These are phyloP conservation scores for Vireo altiloquus DNA, from an alignment of 2,113 vertebrate genomes.

Conservation along the genomic window DNA sequence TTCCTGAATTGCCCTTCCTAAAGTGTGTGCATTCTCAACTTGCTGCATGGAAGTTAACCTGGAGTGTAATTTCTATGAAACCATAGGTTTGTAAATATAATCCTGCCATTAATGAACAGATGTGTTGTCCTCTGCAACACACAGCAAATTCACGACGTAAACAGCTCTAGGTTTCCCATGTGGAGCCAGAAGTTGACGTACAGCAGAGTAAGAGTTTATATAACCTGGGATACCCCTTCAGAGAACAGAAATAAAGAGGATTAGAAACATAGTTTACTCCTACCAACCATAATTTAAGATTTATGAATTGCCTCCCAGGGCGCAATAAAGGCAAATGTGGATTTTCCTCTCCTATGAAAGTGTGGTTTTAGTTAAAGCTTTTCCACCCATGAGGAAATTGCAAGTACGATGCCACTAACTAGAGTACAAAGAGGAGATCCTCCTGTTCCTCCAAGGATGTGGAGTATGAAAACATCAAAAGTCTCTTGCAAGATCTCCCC, in stretches of 20 bases:
- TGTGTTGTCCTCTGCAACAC: neutral
- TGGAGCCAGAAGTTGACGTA: neutral
- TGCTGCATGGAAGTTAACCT: neutral
- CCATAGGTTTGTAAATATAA: neutral
- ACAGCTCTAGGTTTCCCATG: neutral
- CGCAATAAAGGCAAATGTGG: neutral
- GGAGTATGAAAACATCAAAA: neutral
- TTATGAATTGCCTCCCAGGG: neutral
- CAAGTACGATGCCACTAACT: fast-evolving
- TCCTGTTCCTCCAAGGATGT: neutral
- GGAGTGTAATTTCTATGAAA: neutral
- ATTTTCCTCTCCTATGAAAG: neutral
- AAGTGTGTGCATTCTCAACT: neutral
- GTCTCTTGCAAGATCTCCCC: neutral
- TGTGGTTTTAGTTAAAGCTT: neutral
- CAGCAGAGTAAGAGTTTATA: neutral
- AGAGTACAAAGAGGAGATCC: neutral
- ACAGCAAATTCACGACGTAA: neutral
- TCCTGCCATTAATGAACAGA: neutral
- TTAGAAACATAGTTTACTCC: neutral
- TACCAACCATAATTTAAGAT: neutral
- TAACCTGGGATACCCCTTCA: neutral
- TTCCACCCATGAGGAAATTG: neutral
- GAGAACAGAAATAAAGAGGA: neutral
- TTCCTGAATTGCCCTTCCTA: neutral